Evolutionary conservation across 92 coral and sea anemone species (phyloP), one percentile per base, ranked within the genome.

Genomic region (Parazoanthus atlanticus): DNA sequence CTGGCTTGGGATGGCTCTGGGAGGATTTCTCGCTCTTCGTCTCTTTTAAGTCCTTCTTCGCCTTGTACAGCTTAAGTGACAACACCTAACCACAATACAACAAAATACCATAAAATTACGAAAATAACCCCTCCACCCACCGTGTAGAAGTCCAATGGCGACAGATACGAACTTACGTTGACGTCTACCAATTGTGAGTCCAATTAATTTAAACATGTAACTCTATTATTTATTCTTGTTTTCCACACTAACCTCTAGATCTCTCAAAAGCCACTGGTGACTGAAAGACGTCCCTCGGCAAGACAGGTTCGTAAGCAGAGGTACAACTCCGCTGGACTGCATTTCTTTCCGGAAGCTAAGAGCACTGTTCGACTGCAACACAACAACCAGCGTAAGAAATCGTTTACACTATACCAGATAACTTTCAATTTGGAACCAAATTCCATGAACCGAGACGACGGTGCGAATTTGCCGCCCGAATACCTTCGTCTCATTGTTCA

Each of bases 241-340:
- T 6, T 38, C 8, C 12, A 21, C 11, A 38, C 90, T 75, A 21
- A 95, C 99, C 96, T 97, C 99, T 17, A 97, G 94, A 75, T 97
- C 99, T 85, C 99, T 91, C 54, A 97, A 86, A 71, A 97, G 89
- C 99, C 99, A 97, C 85, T 94, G 98, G 47, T 92, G 93, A 76
- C 99, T 97, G 81, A 97, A 94, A 8, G 98, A 89, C 12, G 98
- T 97, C 36, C 97, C 99, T 56, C 92, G 90, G 86, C 97, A 97
- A 74, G 98, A 93, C 17, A 94, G 91, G 81, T 91, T 90, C 66
- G 92, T 93, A 43, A 97, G 93, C 38, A 95, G 90, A 36, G 99
- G 93, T 19, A 95, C 91, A 10, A 97, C 88, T 5, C 93, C 93
- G 81, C 93, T 91, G 12, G 93, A 80, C 78, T 94, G 56, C 85